Evolutionary conservation across 1,140 invertebrate species (phyloP).

Genomic region (Rhyzopertha dominica): DNA sequence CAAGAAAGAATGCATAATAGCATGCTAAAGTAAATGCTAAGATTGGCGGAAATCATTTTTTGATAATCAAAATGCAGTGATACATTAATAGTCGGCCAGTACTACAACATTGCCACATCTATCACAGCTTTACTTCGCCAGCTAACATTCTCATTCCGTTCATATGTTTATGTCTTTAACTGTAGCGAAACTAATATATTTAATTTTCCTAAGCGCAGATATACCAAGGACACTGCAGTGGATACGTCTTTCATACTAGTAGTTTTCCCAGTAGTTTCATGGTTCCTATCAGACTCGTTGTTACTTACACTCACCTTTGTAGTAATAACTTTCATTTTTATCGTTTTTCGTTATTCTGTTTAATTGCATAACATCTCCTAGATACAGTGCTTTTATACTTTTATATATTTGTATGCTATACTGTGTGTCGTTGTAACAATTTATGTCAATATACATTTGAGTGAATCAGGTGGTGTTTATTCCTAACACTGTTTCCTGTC

Average conservation of each 20-base stretch:
- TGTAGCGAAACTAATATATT: slow-evolving; percentile 13
- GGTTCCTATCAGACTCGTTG: slow-evolving; percentile 36
- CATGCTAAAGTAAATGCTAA: no score
- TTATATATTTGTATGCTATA: slow-evolving; percentile 20
- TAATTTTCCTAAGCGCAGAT: slow-evolving; percentile 25
- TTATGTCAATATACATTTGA: background rate
- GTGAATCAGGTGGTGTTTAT: no score
- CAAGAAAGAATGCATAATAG: no score
- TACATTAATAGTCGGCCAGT: no score
- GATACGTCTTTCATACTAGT: slow-evolving; percentile 30
- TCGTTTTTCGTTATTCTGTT: no score
- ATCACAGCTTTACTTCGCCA: no score
- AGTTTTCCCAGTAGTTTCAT: slow-evolving; percentile 39
- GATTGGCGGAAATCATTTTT: no score
- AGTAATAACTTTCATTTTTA: no score
- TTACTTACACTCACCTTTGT: slow-evolving; percentile 33
- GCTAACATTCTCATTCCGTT: no score
- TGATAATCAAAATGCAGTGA: no score
- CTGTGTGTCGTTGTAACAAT: slow-evolving; percentile 6
- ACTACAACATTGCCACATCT: no score
- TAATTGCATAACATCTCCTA: background rate
- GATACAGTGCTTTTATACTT: slow-evolving; percentile 4
- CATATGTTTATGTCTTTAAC: no score
- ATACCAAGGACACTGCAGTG: slow-evolving; percentile 28
- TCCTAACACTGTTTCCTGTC: slow-evolving; percentile 25